Percentiles rank a stretch among this genome's conserved stretches.
phyloP scores from a whole-genome alignment of 1,140 invertebrate species.

The Pseudomyrmex pallidus region DNA sequence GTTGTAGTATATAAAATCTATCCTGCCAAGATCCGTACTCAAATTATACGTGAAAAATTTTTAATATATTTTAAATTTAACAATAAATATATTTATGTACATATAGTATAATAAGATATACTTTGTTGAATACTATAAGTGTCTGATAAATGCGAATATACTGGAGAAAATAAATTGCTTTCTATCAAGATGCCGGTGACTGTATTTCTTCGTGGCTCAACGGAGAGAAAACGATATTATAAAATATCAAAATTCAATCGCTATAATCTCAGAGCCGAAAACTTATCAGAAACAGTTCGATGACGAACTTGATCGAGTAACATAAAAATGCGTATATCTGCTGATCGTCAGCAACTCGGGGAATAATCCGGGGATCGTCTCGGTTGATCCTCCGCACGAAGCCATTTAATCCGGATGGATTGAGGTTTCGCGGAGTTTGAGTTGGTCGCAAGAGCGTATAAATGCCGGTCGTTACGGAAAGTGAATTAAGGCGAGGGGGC shows the following conservation, averaged over 20 bases:
- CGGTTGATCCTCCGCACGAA: constrained; percentile 79
- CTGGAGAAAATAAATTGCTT: too few species aligned
- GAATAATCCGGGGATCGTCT: constrained; percentile 84
- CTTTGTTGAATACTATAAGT: background rate
- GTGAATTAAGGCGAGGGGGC: constrained; percentile 77
- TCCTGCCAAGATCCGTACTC: too few species aligned
- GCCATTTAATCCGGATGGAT: constrained; percentile 77
- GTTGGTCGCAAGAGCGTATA: constrained; percentile 55
- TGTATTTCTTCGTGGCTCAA: too few species aligned
- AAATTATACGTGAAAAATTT: background rate
- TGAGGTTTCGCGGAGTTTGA: constrained; percentile 62
- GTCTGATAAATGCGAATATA: too few species aligned
- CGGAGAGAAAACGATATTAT: too few species aligned
- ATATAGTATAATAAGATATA: background rate
- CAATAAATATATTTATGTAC: background rate
- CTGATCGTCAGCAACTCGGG: constrained; percentile 78
- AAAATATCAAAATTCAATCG: background rate
- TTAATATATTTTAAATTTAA: constrained; percentile 1
- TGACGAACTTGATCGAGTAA: constrained; percentile 74
- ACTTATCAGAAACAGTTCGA: background rate
- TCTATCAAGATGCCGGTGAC: too few species aligned
- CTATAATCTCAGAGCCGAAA: background rate
- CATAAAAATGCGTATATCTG: constrained; percentile 77
- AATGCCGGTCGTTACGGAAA: constrained; percentile 19
- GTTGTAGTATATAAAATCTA: too few species aligned